Base-by-base conservation (phyloP, 2,797 vertebrate species). In the Catharus ustulatus region DNA sequence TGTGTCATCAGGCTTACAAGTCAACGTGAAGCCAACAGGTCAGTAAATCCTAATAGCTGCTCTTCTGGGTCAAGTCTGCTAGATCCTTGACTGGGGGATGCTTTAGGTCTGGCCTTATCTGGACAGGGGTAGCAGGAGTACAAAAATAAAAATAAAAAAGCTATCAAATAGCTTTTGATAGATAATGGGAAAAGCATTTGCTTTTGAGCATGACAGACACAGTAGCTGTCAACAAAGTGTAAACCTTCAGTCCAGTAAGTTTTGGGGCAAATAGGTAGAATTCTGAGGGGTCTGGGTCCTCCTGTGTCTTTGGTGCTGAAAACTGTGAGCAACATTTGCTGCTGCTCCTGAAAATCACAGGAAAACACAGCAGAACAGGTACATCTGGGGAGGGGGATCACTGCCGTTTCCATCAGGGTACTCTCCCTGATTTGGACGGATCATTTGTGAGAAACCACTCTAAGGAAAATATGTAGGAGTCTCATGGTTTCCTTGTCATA, bases 21-120 rank as follows among this genome's bases (percentile, higher is more conserved):
- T 97, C 24, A 10, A 38, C 0, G 94, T 97, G 89, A 94, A 90
- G 78, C 93, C 74, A 1, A 18, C 36, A 97, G 97, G 97, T 98
- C 62, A 13, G 97, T 97, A 72, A 92, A 68, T 45, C 40, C 62
- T 76, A 23, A 40, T 6, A n/a, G 4, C 34, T 83, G 51, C 23
- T 83, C 11, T 84, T 74, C n/a, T 48, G 29, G 21, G 40, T 76
- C 45, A 82, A 77, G 30, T 23, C 61, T 89, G n/a, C 21, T 17
- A 29, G n/a, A 26, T 45, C 26, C 13, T 63, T 81, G 19, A 3
- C 32, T 73, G 30, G 36, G 66, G 27, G 72, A 29, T 0, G 0
- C 27, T 48, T 59, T 30, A 46, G 29, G 16, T 51, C 77, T 78
- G 73, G 30, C 22, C 22, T 86, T 11, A 16, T 48, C 27, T 83